Evolutionary conservation across 1,140 invertebrate species (phyloP).

Genomic region (Metaphire vulgaris): DNA sequence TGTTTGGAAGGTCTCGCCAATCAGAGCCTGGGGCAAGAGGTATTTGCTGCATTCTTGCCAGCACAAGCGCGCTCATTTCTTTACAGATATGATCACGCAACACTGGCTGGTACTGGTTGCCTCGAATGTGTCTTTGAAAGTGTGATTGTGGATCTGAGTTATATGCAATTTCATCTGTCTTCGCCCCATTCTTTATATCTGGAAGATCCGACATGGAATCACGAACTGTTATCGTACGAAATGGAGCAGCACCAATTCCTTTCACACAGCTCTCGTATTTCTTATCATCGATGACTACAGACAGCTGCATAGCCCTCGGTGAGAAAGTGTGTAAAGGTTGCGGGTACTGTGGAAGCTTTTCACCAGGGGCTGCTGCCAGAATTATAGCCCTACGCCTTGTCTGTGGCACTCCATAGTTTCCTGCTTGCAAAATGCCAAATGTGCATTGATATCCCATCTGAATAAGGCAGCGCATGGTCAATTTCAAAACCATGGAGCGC

Average conservation of each 20-base stretch:
- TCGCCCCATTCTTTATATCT: conserved; percentile 66
- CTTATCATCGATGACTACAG: conserved; percentile 68
- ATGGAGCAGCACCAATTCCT: conserved; percentile 62
- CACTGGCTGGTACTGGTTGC: conserved; percentile 57
- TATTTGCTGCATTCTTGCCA: conserved; percentile 69
- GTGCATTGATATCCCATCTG: conserved; percentile 83
- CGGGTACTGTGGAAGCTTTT: conserved; percentile 70
- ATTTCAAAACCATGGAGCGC: conserved; percentile 74
- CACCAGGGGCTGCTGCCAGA: conserved; percentile 73
- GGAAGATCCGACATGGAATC: conserved; percentile 80
- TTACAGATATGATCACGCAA: conserved; percentile 77
- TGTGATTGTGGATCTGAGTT: conserved; percentile 65
- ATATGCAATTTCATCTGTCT: conserved; percentile 65
- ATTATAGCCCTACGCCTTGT: conserved; percentile 72
- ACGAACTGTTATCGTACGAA: conserved; percentile 66
- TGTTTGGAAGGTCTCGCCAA: conserved; percentile 80
- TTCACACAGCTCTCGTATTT: conserved; percentile 55
- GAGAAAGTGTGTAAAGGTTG: conserved; percentile 74
- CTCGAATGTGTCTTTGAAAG: conserved; percentile 69
- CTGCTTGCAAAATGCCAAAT: conserved; percentile 78
- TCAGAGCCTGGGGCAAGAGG: conserved; percentile 70
- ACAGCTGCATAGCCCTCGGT: conserved; percentile 63
- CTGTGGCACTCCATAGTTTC: conserved; percentile 77
- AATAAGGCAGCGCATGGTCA: conserved; percentile 68
- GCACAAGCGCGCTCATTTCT: conserved; percentile 72